These are phyloP conservation scores for Chaetorhynchus papuensis DNA, from an alignment of 2,113 vertebrate genomes.

Conservation along the genomic window DNA sequence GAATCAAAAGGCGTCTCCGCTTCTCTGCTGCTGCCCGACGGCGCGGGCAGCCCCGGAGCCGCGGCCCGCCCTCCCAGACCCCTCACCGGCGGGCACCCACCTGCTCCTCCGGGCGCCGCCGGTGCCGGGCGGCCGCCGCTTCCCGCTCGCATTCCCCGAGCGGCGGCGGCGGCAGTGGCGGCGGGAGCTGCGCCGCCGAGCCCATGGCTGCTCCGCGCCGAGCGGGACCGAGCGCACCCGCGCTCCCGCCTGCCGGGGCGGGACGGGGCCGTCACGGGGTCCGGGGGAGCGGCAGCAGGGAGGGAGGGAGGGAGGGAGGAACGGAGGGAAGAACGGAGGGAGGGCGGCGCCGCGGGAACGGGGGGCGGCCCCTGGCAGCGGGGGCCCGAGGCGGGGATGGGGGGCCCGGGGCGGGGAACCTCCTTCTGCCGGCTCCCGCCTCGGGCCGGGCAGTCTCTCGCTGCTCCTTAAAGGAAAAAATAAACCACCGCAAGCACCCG, in stretches of 20 bases:
- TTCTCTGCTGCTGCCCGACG: not conserved
- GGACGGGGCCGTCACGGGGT: not conserved
- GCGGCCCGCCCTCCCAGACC: not conserved
- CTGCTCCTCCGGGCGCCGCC: not conserved
- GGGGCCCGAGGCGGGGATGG: not conserved
- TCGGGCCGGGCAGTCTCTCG: accelerated
- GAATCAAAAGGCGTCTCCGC: not conserved
- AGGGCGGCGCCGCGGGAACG: not conserved
- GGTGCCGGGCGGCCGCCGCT: not conserved
- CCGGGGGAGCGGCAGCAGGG: not conserved
- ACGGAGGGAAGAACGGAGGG: not conserved
- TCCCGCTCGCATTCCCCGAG: not conserved
- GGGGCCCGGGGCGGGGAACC: not conserved
- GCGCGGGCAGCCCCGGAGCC: not conserved
- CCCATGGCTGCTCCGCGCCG: constrained; percentile 29
- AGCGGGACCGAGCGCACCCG: not conserved
- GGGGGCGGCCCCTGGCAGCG: not conserved
- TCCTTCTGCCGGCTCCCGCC: not conserved
- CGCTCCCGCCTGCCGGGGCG: not conserved
- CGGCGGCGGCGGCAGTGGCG: not conserved
- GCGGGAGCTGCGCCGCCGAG: constrained; percentile 26
- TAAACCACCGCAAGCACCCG: accelerated
- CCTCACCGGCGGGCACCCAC: not conserved
- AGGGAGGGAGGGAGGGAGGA: not conserved
- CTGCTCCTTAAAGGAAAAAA: not conserved